Percentiles rank a stretch among this genome's conserved stretches.
Evolutionary conservation across 2,113 vertebrate species (phyloP).

Genomic region (Labeo rohita): DNA sequence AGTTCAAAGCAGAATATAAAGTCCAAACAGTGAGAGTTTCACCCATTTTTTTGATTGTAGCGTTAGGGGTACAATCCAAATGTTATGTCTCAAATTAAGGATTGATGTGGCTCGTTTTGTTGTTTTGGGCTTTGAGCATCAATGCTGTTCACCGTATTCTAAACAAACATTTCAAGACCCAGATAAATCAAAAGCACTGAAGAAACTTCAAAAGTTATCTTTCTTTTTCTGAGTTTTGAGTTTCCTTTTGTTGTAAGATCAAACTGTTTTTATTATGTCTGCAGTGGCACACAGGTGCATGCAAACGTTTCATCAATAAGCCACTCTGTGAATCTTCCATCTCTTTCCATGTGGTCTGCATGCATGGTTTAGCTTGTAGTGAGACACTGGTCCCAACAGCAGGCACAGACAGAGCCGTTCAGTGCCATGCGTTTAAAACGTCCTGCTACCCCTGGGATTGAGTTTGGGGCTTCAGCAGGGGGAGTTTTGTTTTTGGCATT

Average conservation of each 20-base stretch:
- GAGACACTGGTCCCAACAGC: conserved; percentile 44
- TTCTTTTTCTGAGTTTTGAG: background rate
- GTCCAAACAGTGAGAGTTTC: background rate
- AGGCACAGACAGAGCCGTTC: conserved; percentile 25
- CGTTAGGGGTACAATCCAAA: background rate
- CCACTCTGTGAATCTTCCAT: background rate
- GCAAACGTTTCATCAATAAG: background rate
- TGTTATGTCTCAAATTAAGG: background rate
- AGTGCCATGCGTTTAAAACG: conserved; percentile 49
- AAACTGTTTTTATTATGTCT: background rate
- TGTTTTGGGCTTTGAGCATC: conserved; percentile 5
- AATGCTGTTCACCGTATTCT: background rate
- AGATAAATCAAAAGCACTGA: background rate
- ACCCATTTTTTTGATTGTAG: background rate
- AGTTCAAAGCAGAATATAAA: background rate
- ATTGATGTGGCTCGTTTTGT: background rate
- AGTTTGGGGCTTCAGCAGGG: conserved; percentile 16
- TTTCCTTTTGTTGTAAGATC: conserved; percentile 3
- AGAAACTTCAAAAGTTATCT: background rate
- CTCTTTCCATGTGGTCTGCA: background rate
- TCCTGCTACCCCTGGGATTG: conserved; percentile 61
- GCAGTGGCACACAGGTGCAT: background rate
- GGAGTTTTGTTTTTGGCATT: conserved; percentile 61
- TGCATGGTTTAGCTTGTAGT: conserved; percentile 41
- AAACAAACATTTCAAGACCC: background rate